Evolutionary conservation across 2,888 invertebrate species (phyloP), one percentile per base, ranked within the genome.

Genomic region (Oligia latruncula): DNA sequence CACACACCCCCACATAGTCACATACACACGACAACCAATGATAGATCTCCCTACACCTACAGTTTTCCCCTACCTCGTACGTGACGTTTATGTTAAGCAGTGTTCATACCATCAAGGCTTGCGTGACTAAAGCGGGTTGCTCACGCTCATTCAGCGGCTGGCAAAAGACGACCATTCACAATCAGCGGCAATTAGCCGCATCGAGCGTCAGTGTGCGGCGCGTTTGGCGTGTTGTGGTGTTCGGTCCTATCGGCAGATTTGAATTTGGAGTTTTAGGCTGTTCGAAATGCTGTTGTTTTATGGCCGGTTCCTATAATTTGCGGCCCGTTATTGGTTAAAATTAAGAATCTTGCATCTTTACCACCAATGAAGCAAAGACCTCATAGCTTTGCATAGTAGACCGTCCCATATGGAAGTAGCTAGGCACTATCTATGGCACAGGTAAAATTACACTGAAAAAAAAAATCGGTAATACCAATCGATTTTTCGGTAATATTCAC

Each of bases 81-180:
- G 83, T 83, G 83, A 83, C 84, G 78, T 65, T 84, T 78, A 78
- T 84, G 71, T 84, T 74, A 84, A 87, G 58, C 65, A 85, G 68
- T 71, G 65, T 77, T 67, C 72, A 78, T 40, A 77, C 85, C 85
- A 85, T 87, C 81, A 80, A 62, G 73, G 43, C 40, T 90, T 43
- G 82, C 89, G 87, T 85, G 87, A 78, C 81, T 83, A 66, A 79
- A 80, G 71, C 81, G 52, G 62, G 55, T 62, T 80, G 80, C 35
- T 82, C 82, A 77, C 77, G 77, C 66, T 82, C 85, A 82, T 85
- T 85, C 83, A 81, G 72, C 71, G 84, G 84, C 89, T 82, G 88
- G 83, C 87, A 86, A 87, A 88, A 90, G 91, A 83, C 88, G 77
- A 40, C 87, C 72, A 87, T 89, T 90, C 90, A 87, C 88, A 89